Evolutionary conservation across 2,113 vertebrate genomes (phyloP).

Genomic region (Neolamprologus sp.): DNA sequence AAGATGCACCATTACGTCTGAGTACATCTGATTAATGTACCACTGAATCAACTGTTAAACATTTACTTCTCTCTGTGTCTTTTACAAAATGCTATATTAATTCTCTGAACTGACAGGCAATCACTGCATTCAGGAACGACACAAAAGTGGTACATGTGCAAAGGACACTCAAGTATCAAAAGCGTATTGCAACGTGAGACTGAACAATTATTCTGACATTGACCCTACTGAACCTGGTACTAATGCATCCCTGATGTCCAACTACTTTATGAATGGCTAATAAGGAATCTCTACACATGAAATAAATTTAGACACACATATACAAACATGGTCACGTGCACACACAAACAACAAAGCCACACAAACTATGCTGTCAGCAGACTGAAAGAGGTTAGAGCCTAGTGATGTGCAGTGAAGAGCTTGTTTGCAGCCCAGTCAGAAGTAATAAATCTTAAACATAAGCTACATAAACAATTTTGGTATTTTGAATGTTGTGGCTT

Average conservation of each 20-base stretch:
- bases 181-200: neutral
- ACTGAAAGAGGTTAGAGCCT: neutral
- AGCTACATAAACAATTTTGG: neutral
- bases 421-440: neutral
- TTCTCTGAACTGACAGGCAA: neutral
- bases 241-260: neutral
- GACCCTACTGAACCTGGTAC: neutral
- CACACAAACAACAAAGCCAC: neutral
- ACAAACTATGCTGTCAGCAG: neutral
- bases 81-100: neutral
- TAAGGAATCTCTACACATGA: neutral
- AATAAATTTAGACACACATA: neutral
- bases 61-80: neutral
- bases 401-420: neutral
- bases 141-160: neutral
- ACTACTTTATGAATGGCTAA: neutral
- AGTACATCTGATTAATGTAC: neutral
- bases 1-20: neutral
- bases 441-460: neutral
- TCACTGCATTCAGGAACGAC: neutral
- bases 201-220: neutral
- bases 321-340: neutral
- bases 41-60: neutral
- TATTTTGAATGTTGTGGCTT: neutral
- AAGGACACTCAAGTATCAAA: neutral